A percentile compares a stretch with the other conserved stretches of the same genome.
phyloP scores from a whole-genome alignment of 2,797 vertebrate genomes.

The Erpetoichthys calabaricus region DNA sequence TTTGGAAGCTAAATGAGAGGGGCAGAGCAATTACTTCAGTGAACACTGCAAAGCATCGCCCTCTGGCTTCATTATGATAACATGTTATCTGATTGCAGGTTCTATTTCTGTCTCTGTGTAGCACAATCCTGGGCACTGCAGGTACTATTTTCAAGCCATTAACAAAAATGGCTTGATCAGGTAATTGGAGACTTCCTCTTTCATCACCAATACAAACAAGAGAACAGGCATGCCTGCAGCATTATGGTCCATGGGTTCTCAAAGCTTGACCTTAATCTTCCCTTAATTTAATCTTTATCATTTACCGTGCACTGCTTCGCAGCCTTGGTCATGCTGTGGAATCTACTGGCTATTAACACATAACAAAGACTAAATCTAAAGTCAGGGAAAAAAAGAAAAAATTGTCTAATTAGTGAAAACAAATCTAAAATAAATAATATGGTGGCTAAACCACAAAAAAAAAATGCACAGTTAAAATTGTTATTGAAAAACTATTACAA shows the following conservation, averaged over 20 bases:
- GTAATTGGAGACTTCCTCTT: conserved; percentile 6
- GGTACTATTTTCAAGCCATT: conserved; percentile 20
- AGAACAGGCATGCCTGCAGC: neutral
- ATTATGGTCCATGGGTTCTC: neutral
- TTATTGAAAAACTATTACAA: too few species aligned
- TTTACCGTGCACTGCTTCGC: neutral
- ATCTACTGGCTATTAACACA: neutral
- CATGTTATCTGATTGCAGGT: conserved; percentile 32
- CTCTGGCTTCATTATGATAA: conserved; percentile 32
- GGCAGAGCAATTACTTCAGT: conserved; percentile 34
- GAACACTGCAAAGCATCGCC: conserved; percentile 37
- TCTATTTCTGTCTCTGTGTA: conserved; percentile 11
- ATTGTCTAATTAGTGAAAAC: too few species aligned
- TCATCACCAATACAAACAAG: conserved; percentile 4
- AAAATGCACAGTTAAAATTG: too few species aligned
- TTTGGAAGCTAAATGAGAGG: conserved; percentile 24
- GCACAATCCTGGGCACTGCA: conserved; percentile 6
- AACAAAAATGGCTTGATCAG: conserved; percentile 9
- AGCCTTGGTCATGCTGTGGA: neutral
- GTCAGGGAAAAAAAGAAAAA: too few species aligned
- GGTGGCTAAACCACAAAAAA: too few species aligned
- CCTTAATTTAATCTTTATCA: neutral
- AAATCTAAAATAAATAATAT: too few species aligned
- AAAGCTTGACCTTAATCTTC: conserved; percentile 1
- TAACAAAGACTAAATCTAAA: too few species aligned